phyloP scores from a whole-genome alignment of 2,888 invertebrate genomes.

The Chorisops tibialis region DNA sequence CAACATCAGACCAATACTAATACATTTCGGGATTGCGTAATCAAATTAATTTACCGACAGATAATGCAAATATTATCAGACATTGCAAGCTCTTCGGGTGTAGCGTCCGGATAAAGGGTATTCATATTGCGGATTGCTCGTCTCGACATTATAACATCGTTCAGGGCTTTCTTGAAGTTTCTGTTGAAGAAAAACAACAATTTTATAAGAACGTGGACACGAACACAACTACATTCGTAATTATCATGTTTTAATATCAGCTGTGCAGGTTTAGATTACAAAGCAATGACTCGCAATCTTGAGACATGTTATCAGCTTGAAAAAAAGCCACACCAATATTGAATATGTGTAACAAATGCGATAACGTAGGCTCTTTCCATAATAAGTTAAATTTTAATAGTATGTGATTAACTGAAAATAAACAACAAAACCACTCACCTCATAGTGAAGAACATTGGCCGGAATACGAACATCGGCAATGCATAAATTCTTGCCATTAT shows the following conservation, averaged over 20 bases:
- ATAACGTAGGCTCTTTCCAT: no score
- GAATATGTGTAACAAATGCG: no score
- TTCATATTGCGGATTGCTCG: slow-evolving; percentile 98
- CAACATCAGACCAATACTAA: background rate
- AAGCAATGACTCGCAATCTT: background rate
- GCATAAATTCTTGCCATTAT: slow-evolving; percentile 98
- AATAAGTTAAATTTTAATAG: no score
- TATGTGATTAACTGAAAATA: no score
- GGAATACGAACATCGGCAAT: slow-evolving; percentile 94
- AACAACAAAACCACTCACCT: slow-evolving; percentile 58
- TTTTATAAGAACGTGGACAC: background rate
- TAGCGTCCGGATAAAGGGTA: slow-evolving; percentile 94
- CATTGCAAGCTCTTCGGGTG: slow-evolving; percentile 82
- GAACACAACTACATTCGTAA: background rate
- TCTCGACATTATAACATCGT: slow-evolving; percentile 94
- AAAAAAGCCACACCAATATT: background rate
- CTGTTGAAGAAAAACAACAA: slow-evolving; percentile 54
- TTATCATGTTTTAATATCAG: no score
- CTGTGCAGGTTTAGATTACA: no score
- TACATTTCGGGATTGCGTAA: background rate
- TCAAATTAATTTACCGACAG: slow-evolving; percentile 61
- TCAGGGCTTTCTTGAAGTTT: slow-evolving; percentile 95
- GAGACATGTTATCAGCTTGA: background rate
- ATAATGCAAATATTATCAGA: slow-evolving; percentile 99
- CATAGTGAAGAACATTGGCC: slow-evolving; percentile 99